These are phyloP conservation scores for Thalassophryne amazonica DNA, from an alignment of 2,797 vertebrate species.

Conservation along the genomic window DNA sequence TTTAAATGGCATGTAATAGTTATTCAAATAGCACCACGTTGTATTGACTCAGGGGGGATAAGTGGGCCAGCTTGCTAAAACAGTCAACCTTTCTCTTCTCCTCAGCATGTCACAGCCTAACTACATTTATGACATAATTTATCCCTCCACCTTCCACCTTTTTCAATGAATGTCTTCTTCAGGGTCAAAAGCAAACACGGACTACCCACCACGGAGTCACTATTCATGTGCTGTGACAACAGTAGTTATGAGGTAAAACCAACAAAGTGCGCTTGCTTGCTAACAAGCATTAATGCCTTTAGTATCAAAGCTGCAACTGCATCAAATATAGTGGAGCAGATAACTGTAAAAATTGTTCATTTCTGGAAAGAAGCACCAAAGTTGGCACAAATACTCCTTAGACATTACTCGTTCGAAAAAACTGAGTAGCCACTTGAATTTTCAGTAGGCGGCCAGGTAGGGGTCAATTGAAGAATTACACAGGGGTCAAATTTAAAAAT, in stretches of 20 bases:
- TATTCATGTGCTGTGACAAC: conserved; percentile 41
- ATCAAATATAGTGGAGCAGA: too few species aligned
- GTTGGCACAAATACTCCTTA: too few species aligned
- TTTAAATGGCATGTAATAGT: conserved; percentile 28
- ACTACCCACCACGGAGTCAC: conserved; percentile 13
- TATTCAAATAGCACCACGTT: conserved; percentile 32
- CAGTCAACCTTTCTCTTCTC: conserved; percentile 34
- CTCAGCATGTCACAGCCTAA: conserved; percentile 25
- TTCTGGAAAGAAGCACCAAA: too few species aligned
- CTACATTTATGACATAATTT: conserved; percentile 57
- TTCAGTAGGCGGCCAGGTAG: too few species aligned
- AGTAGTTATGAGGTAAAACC: conserved; percentile 24
- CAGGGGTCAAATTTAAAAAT: too few species aligned
- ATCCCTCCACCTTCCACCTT: conserved; percentile 36
- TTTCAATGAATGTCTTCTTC: conserved; percentile 10
- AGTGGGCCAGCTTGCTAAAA: conserved; percentile 23
- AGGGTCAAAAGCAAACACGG: conserved; percentile 45
- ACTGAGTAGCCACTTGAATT: too few species aligned
- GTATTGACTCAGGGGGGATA: conserved; percentile 4
- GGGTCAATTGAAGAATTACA: too few species aligned
- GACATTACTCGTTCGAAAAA: too few species aligned
- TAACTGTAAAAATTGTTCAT: too few species aligned
- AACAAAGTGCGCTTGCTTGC: conserved; percentile 2
- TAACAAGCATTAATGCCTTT: conserved; percentile 13
- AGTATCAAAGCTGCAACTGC: background rate